Percentiles rank a stretch among this genome's conserved stretches.
These are phyloP conservation scores for Pluvialis apricaria DNA, from an alignment of 2,113 vertebrate genomes.

Conservation along the genomic window DNA sequence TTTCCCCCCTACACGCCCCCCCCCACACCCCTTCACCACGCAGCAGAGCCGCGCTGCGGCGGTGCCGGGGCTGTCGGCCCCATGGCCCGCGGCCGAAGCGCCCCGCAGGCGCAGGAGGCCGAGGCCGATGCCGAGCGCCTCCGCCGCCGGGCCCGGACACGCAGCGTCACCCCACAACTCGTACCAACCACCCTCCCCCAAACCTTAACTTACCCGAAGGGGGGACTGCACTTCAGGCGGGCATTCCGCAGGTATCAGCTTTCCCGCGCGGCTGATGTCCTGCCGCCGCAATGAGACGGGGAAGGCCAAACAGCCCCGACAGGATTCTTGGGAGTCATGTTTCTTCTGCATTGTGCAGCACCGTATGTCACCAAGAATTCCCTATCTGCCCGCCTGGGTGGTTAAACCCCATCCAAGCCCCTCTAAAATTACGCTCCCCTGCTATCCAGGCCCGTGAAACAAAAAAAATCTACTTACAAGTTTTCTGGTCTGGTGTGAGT, in stretches of 20 bases:
- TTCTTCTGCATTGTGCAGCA: background rate
- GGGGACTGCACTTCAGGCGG: background rate
- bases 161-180: rapidly evolving
- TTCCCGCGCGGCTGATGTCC: background rate
- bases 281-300: background rate
- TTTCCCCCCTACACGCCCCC: too few relatives aligned
- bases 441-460: background rate
- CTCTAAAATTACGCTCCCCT: background rate
- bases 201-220: background rate
- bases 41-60: too few relatives aligned
- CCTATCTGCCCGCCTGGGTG: background rate
- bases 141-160: background rate
- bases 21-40: too few relatives aligned
- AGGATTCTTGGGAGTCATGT: background rate
- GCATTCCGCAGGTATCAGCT: background rate
- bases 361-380: background rate
- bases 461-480: background rate
- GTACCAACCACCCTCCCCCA: rapidly evolving
- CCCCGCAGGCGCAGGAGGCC: too few relatives aligned
- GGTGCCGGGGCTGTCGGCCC: too few relatives aligned
- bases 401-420: background rate
- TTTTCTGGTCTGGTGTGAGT: background rate
- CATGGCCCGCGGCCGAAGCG: too few relatives aligned
- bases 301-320: background rate
- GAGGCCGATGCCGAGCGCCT: background rate